Conservation (phyloP, 2,888 invertebrate genomes). For the Lasioglossum villosulum region DNA sequence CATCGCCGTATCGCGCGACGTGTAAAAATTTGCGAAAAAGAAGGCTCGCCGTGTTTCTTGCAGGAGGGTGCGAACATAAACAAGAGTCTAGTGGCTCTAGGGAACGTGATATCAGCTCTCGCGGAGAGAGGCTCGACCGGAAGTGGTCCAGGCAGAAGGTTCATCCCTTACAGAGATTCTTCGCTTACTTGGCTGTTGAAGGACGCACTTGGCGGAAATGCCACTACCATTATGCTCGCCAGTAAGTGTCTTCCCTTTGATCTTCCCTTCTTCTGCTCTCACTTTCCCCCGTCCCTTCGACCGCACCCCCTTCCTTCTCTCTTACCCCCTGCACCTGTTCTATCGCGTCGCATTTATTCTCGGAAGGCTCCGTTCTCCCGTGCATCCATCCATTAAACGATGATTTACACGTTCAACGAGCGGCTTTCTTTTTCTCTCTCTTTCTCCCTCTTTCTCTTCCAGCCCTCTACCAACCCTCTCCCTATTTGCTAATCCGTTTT, state of each 20-base stretch:
- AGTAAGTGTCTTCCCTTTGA: slow-evolving; percentile 86
- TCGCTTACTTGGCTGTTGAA: slow-evolving; percentile 93
- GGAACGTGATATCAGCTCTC: slow-evolving; percentile 92
- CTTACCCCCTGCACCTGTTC: background rate
- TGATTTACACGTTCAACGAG: slow-evolving; percentile 47
- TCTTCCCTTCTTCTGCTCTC: slow-evolving; percentile 54
- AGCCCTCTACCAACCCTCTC: background rate
- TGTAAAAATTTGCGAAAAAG: background rate
- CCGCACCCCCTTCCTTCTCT: background rate
- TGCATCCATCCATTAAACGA: slow-evolving; percentile 41
- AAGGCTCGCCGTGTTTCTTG: slow-evolving; percentile 43
- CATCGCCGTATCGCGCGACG: background rate
- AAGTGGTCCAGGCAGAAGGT: slow-evolving; percentile 84
- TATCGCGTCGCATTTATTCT: slow-evolving; percentile 49
- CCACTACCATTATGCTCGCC: slow-evolving; percentile 91
- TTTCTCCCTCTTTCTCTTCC: slow-evolving; percentile 3
- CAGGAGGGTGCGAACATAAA: slow-evolving; percentile 89
- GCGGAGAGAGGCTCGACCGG: slow-evolving; percentile 82
- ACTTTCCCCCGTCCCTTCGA: slow-evolving; percentile 37
- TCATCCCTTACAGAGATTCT: slow-evolving; percentile 92
- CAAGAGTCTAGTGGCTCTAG: slow-evolving; percentile 92
- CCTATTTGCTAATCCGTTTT: slow-evolving; percentile 42
- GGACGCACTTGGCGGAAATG: slow-evolving; percentile 92
- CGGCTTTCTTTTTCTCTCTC: slow-evolving; percentile 24
- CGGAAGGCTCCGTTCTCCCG: slow-evolving; percentile 17